Percentiles rank a stretch among this genome's conserved stretches.
These are phyloP conservation scores for Argynnis bischoffii DNA, from an alignment of 2,888 invertebrate species.

Conservation along the genomic window DNA sequence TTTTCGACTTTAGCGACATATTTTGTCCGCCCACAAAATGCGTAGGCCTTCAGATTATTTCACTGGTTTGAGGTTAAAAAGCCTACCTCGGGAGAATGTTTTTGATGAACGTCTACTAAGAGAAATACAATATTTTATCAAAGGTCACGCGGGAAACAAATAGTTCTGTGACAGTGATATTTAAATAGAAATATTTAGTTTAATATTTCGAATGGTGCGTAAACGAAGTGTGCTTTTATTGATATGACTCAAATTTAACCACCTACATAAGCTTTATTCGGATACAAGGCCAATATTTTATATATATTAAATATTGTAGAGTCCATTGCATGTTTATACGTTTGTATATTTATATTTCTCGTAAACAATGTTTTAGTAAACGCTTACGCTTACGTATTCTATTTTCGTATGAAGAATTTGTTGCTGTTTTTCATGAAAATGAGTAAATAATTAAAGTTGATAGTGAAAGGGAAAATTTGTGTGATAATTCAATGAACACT, in stretches of 20 bases:
- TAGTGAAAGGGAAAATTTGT: no score
- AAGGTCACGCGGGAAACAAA: conserved; percentile 1
- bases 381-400: background rate
- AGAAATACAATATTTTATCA: conserved; percentile 27
- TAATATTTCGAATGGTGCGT: background rate
- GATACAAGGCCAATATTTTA: no score
- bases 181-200: background rate
- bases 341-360: background rate
- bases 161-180: background rate
- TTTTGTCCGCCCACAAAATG: conserved; percentile 31
- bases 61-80: conserved; percentile 43
- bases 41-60: conserved; percentile 34
- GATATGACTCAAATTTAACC: no score
- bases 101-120: conserved; percentile 37
- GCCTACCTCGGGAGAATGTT: conserved; percentile 40
- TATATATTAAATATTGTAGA: background rate
- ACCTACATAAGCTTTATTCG: no score
- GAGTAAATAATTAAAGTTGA: no score
- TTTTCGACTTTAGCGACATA: conserved; percentile 33
- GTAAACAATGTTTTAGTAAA: conserved; percentile 6
- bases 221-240: no score
- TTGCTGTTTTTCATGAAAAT: background rate
- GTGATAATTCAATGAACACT: background rate
- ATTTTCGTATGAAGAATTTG: background rate
- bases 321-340: background rate